Evolutionary conservation across 2,797 vertebrate species (phyloP), one percentile per base, ranked within the genome.

Genomic region (Crocodylus rhombifer): DNA sequence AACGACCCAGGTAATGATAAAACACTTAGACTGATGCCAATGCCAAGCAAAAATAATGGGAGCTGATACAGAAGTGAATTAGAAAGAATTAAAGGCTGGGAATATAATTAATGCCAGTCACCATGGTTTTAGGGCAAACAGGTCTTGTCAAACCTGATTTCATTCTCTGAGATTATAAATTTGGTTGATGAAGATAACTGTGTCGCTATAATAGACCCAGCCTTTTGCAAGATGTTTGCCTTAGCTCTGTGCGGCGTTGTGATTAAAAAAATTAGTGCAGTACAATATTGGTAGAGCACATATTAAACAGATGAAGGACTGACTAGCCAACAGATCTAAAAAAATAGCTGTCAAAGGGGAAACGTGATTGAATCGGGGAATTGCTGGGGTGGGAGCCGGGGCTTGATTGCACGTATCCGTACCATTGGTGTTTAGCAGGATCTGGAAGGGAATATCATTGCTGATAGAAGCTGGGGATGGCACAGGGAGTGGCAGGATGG

Each of bases 341-440:
- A 58, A 62, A 78, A 14, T 60, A 18, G 77, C 25, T 9, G 4
- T 78, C 58, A 42, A 26, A n/a, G 23, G 77, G 77, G 58, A 78
- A 33, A 33, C 23, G 36, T 62, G 57, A 3, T 23, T 36, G 33
- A 77, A 12, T 14, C 7, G 30, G 33, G 16, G 30, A 17, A 10
- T 26, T 78, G 25, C 76, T 26, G 61, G 23, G 23, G 25, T 14
- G 60, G 30, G 16, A 36, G 33, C 33, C 4, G 33, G 33, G 33
- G 33, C 5, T 36, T 36, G 33, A 36, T 58, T 61, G 25, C 79
- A 20, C 28, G 20, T 67, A 28, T 1, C 0, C 1, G 21, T 0
- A 33, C 77, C 26, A 25, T 14, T 12, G 0, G 51, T 81, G 65
- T 26, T 77, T 18, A n/a, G 69, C 36, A 21, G 1, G 77, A 92